A percentile compares a stretch with the other conserved stretches of the same genome.
phyloP scores from a whole-genome alignment of 2,797 vertebrate genomes.

The Gymnothorax javanicus region DNA sequence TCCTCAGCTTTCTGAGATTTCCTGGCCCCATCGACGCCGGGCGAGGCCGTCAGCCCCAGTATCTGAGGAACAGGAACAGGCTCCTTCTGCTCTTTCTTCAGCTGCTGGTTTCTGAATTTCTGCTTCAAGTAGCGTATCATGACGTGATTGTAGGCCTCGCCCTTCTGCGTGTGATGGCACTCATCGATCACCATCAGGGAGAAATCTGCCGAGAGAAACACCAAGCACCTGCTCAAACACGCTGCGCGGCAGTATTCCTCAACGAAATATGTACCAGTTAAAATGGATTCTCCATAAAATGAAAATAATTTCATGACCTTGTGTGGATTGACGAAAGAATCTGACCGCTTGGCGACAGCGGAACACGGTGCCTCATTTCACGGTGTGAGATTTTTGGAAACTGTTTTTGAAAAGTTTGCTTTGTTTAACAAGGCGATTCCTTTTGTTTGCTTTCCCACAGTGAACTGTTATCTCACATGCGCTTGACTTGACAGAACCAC shows the following conservation, averaged over 20 bases:
- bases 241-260: too few species aligned
- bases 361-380: background rate
- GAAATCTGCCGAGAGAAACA: constrained; percentile 74
- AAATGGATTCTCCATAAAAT: too few species aligned
- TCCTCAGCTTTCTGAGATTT: constrained; percentile 78
- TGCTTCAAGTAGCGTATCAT: constrained; percentile 91
- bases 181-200: constrained; percentile 92
- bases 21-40: constrained; percentile 87
- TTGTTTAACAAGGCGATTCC: background rate
- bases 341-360: background rate
- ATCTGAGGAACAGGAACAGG: constrained; percentile 83
- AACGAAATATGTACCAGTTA: too few species aligned
- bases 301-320: too few species aligned
- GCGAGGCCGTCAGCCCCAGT: constrained; percentile 91
- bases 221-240: background rate
- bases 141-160: constrained; percentile 89
- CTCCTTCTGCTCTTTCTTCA: constrained; percentile 73
- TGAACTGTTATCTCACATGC: background rate
- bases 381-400: background rate
- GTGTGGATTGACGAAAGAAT: too few species aligned
- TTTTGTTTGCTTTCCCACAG: background rate
- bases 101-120: constrained; percentile 77
- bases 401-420: background rate
- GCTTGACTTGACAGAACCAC: too few species aligned
- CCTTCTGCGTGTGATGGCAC: constrained; percentile 96